phyloP scores from a whole-genome alignment of 2,888 invertebrate genomes.

The Platypus cylindrus region DNA sequence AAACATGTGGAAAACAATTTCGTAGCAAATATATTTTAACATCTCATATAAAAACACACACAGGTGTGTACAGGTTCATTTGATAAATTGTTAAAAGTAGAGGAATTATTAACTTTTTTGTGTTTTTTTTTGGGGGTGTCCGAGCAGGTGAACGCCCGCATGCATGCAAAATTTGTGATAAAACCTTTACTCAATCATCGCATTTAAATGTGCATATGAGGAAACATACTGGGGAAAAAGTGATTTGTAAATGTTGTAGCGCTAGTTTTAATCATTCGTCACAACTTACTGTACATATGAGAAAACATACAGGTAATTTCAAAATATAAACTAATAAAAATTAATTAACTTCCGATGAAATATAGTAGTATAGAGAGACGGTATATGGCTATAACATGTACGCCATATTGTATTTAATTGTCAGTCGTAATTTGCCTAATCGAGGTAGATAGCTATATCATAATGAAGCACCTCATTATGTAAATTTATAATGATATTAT shows the following conservation, averaged over 20 bases:
- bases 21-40: constrained; percentile 47
- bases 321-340: background rate
- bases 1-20: constrained; percentile 37
- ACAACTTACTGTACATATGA: constrained; percentile 32
- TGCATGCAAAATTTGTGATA: constrained; percentile 43
- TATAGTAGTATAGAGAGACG: too few relatives aligned
- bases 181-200: constrained; percentile 48
- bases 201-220: constrained; percentile 45
- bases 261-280: constrained; percentile 33
- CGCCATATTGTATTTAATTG: too few relatives aligned
- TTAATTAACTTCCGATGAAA: too few relatives aligned
- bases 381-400: too few relatives aligned
- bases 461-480: too few relatives aligned
- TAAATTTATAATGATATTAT: too few relatives aligned
- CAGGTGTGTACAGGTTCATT: constrained; percentile 20
- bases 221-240: constrained; percentile 44
- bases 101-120: too few relatives aligned
- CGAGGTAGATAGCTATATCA: too few relatives aligned
- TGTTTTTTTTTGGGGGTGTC: too few relatives aligned
- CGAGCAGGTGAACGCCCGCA: constrained; percentile 47
- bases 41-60: constrained; percentile 48
- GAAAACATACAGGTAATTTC: constrained; percentile 27
- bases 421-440: background rate
- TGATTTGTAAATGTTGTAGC: constrained; percentile 29
- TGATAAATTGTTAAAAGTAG: background rate